Conservation (phyloP, 2,888 invertebrate genomes). For the Norana najaformis region DNA sequence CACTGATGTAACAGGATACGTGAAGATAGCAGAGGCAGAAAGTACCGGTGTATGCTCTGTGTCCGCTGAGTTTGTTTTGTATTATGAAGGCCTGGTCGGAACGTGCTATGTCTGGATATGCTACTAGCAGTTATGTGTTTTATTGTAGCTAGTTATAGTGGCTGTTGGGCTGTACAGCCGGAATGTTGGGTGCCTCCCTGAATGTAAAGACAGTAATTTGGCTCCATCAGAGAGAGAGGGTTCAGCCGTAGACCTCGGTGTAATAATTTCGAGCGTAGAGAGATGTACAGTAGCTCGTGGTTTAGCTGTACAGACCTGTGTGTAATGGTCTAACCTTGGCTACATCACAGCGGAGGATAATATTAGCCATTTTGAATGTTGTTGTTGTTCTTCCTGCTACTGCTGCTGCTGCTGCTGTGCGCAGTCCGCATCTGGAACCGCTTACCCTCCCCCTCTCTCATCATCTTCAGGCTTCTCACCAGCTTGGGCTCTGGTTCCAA, state of each 20-base stretch:
- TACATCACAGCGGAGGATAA: constrained; percentile 1
- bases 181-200: constrained; percentile 15
- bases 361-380: not conserved
- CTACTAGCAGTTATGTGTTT: not conserved
- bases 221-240: not conserved
- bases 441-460: not conserved
- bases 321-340: not conserved
- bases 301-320: not conserved
- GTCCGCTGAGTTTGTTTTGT: not conserved
- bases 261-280: not conserved
- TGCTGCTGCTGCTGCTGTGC: not conserved
- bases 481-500: not conserved
- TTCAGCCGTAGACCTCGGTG: too few relatives aligned
- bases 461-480: not conserved
- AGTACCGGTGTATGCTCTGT: not conserved
- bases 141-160: not conserved
- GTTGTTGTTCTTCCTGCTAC: not conserved
- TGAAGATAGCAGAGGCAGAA: not conserved
- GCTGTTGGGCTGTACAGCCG: not conserved
- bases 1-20: not conserved
- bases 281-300: not conserved
- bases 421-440: not conserved
- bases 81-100: not conserved
- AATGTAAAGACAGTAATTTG: constrained; percentile 8
- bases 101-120: not conserved